A percentile compares a stretch with the other conserved stretches of the same genome.
phyloP scores from a whole-genome alignment of 2,113 vertebrate genomes.

The Amphiprion ocellaris region DNA sequence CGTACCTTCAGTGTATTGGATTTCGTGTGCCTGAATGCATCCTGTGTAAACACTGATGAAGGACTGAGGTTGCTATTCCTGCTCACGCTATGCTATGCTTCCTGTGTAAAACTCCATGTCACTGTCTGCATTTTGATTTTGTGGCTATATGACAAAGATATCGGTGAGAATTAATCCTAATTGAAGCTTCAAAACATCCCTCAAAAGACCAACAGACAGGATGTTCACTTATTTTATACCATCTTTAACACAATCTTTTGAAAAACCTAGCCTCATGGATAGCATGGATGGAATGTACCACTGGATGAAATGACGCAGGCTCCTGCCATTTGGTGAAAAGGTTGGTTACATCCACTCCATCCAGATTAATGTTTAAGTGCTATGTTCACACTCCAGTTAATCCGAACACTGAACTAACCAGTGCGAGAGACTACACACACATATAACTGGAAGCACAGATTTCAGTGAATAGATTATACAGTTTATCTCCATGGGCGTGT shows the following conservation, averaged over 20 bases:
- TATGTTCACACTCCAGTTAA: conserved; percentile 22
- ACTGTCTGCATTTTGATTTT: not conserved
- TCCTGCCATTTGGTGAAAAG: not conserved
- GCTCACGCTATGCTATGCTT: not conserved
- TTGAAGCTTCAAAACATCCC: not conserved
- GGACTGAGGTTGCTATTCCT: not conserved
- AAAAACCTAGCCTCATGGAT: not conserved
- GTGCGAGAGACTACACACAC: conserved; percentile 16
- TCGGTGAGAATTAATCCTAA: not conserved
- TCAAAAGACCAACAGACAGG: not conserved
- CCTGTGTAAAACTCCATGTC: not conserved
- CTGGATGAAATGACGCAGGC: not conserved
- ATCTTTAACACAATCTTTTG: not conserved
- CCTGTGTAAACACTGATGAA: not conserved
- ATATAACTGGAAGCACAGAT: conserved; percentile 7
- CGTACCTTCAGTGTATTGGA: not conserved
- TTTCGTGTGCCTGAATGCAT: conserved; percentile 1
- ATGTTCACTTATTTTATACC: not conserved
- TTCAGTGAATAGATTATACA: conserved; percentile 2
- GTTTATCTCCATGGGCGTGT: conserved; percentile 4
- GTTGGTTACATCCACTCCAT: not conserved
- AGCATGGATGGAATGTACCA: not conserved
- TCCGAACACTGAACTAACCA: conserved; percentile 17
- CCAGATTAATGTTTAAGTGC: conserved; percentile 4
- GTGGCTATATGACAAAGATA: conserved; percentile 5